Evolutionary conservation across 2,888 invertebrate species (phyloP), one percentile per base, ranked within the genome.

Genomic region (Mesochorus sp.): DNA sequence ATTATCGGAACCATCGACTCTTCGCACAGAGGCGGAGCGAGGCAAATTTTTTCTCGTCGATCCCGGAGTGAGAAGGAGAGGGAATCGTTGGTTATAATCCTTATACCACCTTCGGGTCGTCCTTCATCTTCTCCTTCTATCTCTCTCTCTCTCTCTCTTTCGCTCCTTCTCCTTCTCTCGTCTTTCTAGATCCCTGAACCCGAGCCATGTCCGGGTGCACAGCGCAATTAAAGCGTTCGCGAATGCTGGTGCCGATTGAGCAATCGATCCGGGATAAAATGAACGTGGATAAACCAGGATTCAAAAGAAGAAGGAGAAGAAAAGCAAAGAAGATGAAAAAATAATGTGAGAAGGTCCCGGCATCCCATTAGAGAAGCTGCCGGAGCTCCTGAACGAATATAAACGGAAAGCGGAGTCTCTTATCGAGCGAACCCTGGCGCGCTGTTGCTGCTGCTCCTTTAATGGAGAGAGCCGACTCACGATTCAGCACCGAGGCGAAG

Each of bases 191-290:
- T 66, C 55, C 39, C 61, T 67, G 66, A 75, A 62, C 53, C 37
- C 44, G 57, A 70, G 70, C 47, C 66, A 74, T 66, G 74, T 75
- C 71, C 75, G 75, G 71, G 71, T 75, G 70, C 66, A 75, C 61
- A 55, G 79, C 47, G 79, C 79, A 79, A 79, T 79, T 79, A 79
- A 79, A 79, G 74, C 79, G 66, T 71, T 75, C 61, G 44, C 66
- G 74, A 68, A 71, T 57, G 71, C 66, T 34, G 67, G 74, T 75
- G 74, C 74, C 79, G 79, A 79, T 79, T 79, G 79, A 79, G 79
- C 79, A 79, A 79, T 79, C 74, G 79, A 79, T 79, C 79, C 66
- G 51, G 74, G 79, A 71, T 70, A 67, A 71, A 79, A 71, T 74
- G 66, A 79, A 79, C 79, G 74, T 62, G 74, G 66, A 78, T 77